Percentiles rank a stretch among this genome's conserved stretches.
These are phyloP conservation scores for Xanthorhoe designata DNA, from an alignment of 2,888 invertebrate species.

Conservation along the genomic window DNA sequence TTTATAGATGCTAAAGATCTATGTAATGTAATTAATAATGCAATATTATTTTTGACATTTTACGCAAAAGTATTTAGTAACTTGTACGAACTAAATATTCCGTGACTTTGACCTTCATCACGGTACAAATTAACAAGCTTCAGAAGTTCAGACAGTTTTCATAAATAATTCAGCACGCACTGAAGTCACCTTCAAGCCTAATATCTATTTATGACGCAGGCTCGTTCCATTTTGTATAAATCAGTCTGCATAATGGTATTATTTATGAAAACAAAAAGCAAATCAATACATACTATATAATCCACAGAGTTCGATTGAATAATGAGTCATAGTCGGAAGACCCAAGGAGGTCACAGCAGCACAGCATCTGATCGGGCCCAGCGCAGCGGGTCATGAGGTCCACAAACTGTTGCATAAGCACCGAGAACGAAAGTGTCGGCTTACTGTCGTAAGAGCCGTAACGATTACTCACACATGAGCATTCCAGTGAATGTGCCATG, in stretches of 20 bases:
- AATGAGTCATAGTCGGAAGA: conserved; percentile 13
- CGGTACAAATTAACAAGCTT: conserved; percentile 11
- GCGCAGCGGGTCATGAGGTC: conserved; percentile 18
- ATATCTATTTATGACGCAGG: conserved; percentile 16
- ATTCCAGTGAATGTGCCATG: not conserved
- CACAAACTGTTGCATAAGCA: conserved; percentile 26
- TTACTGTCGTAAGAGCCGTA: conserved; percentile 10
- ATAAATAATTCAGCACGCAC: conserved; percentile 19
- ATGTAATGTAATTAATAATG: not conserved
- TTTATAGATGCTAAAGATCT: not conserved
- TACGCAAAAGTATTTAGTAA: not conserved
- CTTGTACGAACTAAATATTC: not conserved
- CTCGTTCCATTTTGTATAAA: conserved; percentile 9
- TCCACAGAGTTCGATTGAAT: not conserved
- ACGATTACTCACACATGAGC: conserved; percentile 7
- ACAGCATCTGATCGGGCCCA: conserved; percentile 7
- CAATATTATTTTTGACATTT: not conserved
- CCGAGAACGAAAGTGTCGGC: conserved; percentile 25
- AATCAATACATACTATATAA: not conserved
- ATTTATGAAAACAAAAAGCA: conserved; percentile 6
- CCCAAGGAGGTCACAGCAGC: conserved; percentile 24
- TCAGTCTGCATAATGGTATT: conserved; percentile 3
- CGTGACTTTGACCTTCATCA: conserved; percentile 19
- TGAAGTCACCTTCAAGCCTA: conserved; percentile 16
- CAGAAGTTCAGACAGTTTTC: conserved; percentile 21